Conservation (phyloP, 2,797 vertebrate species). For the Corythornis leucogaster region DNA sequence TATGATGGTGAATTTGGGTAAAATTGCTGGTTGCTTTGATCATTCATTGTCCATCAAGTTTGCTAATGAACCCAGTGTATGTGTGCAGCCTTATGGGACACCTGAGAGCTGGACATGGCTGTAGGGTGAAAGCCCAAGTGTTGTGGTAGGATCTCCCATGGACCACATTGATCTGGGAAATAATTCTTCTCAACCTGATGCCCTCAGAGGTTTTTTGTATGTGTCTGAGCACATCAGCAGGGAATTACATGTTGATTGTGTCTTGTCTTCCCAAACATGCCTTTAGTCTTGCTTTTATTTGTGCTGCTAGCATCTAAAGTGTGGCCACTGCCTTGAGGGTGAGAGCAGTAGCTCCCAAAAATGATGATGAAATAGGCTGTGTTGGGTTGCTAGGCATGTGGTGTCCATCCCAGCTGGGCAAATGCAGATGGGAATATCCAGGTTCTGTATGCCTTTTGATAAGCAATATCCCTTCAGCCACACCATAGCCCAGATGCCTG, state of each 20-base stretch:
- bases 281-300: background rate
- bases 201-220: background rate
- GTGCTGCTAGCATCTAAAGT: background rate
- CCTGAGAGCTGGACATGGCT: background rate
- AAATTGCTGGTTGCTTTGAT: background rate
- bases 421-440: background rate
- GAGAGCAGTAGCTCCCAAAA: background rate
- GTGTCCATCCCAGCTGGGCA: background rate
- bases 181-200: background rate
- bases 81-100: background rate
- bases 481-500: fast-evolving
- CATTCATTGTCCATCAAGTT: fast-evolving
- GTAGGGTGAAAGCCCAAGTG: background rate
- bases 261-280: background rate
- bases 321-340: background rate
- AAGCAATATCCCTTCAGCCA: background rate
- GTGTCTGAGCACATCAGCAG: background rate
- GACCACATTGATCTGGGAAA: background rate
- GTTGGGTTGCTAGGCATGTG: background rate
- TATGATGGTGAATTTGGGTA: background rate
- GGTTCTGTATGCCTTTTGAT: background rate
- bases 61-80: fast-evolving
- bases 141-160: no score
- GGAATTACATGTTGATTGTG: fast-evolving
- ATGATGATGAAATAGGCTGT: background rate